Percentiles rank a stretch among this genome's conserved stretches.
These are phyloP conservation scores for Nettapus auritus DNA, from an alignment of 2,113 vertebrate genomes.

Conservation along the genomic window DNA sequence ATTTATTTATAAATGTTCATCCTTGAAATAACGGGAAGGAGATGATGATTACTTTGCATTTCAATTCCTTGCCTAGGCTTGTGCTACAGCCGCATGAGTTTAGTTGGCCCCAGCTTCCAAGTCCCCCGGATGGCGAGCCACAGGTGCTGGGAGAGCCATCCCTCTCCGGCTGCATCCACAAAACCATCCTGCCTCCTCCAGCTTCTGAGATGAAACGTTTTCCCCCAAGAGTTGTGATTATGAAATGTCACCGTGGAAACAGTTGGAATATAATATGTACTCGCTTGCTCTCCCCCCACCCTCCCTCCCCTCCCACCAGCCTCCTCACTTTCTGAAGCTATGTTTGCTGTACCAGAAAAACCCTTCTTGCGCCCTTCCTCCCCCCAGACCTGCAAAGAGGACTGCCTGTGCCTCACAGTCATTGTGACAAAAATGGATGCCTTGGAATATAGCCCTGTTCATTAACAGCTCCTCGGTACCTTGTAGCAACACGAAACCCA, in stretches of 20 bases:
- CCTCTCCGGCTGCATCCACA: slow-evolving; percentile 11
- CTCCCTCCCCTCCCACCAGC: slow-evolving; percentile 31
- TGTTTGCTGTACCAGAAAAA: slow-evolving; percentile 38
- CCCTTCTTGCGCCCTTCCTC: not conserved
- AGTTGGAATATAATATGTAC: slow-evolving; percentile 70
- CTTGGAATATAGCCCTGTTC: not conserved
- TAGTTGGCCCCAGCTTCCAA: not conserved
- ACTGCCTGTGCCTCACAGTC: not conserved
- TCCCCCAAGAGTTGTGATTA: slow-evolving; percentile 71
- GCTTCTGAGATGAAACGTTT: slow-evolving; percentile 42
- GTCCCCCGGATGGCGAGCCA: not conserved
- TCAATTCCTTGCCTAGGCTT: not conserved
- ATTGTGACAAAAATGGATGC: not conserved
- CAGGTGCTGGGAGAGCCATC: not conserved
- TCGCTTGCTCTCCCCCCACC: slow-evolving; percentile 10
- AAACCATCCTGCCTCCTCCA: slow-evolving; percentile 42
- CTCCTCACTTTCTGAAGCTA: slow-evolving; percentile 46
- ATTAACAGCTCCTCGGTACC: slow-evolving; percentile 1
- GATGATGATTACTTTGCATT: not conserved
- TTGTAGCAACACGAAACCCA: not conserved
- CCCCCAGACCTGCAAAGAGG: slow-evolving; percentile 2
- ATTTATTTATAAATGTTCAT: slow-evolving; percentile 55
- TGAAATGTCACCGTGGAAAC: slow-evolving; percentile 82
- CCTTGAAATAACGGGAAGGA: not conserved
- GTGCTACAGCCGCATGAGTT: not conserved